Percentiles rank a stretch among this genome's conserved stretches.
These are phyloP conservation scores for Apostichopus japonicus DNA, from an alignment of 35 echinoderm and acorn worm genomes.

Conservation along the genomic window DNA sequence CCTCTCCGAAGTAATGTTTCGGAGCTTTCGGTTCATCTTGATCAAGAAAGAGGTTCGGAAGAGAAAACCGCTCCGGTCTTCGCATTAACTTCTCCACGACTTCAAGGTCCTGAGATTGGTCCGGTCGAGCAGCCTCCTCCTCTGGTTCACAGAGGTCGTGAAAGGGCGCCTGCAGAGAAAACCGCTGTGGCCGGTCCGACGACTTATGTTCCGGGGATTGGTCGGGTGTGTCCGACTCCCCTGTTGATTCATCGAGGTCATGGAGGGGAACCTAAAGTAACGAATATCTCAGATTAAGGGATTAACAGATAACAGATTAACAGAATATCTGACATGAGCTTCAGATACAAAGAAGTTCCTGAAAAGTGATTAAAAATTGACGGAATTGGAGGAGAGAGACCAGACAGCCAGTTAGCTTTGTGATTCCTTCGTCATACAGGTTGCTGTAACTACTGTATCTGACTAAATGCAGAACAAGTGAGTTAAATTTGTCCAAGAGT, in stretches of 20 bases:
- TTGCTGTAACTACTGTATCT: too few species aligned
- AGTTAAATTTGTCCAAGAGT: too few species aligned
- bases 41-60: constrained; percentile 12
- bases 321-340: not conserved
- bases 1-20: constrained; percentile 64
- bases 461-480: too few species aligned
- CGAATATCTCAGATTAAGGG: not conserved
- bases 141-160: not conserved
- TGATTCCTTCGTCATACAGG: too few species aligned
- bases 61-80: not conserved
- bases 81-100: not conserved
- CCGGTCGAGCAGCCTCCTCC: not conserved
- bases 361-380: not conserved
- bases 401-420: too few species aligned
- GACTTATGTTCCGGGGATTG: not conserved
- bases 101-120: not conserved
- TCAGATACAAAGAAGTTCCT: not conserved
- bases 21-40: constrained; percentile 48
- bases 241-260: not conserved
- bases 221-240: too few species aligned
- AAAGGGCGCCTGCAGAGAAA: not conserved
- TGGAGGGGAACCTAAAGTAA: not conserved
- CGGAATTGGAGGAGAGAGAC: too few species aligned
- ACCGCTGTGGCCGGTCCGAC: not conserved
- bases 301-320: not conserved